A percentile compares a stretch with the other conserved stretches of the same genome.
Evolutionary conservation across 2,797 vertebrate species (phyloP).

Genomic region (Micrastur ruficollis): DNA sequence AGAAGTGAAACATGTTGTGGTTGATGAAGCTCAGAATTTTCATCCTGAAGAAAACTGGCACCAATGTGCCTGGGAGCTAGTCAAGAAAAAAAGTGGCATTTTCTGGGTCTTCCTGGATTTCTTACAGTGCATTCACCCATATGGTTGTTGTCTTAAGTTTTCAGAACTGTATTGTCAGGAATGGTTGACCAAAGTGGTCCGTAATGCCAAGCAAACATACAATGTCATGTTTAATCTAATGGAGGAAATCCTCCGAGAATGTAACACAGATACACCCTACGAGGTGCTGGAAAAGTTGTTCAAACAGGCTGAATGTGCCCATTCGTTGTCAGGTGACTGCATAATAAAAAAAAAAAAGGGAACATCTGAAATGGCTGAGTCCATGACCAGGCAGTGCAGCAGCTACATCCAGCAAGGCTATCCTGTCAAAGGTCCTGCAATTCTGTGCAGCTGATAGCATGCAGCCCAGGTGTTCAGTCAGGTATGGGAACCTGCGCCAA

Average conservation of each 20-base stretch:
- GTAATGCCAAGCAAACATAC: background rate
- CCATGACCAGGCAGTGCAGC: background rate
- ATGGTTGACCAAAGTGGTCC: background rate
- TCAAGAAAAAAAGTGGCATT: background rate
- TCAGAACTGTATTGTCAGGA: background rate
- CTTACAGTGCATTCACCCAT: background rate
- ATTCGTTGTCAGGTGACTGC: background rate
- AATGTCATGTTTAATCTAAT: background rate
- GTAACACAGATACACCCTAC: background rate
- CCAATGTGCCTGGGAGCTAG: background rate
- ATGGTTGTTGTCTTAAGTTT: background rate
- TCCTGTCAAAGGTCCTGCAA: accelerated
- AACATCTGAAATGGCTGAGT: background rate
- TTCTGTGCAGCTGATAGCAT: background rate
- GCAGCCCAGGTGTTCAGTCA: accelerated
- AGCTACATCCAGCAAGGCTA: background rate
- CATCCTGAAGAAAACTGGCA: background rate
- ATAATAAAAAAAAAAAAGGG: background rate
- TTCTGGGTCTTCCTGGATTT: background rate
- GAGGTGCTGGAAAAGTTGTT: background rate
- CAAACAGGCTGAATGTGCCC: background rate
- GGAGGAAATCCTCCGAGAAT: background rate
- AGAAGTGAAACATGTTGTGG: background rate
- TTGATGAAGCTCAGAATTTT: background rate
- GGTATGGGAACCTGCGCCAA: background rate